Percentiles rank a stretch among this genome's conserved stretches.
Evolutionary conservation across 1,140 invertebrate genomes (phyloP).

Genomic region (Cyclargus thomasi): DNA sequence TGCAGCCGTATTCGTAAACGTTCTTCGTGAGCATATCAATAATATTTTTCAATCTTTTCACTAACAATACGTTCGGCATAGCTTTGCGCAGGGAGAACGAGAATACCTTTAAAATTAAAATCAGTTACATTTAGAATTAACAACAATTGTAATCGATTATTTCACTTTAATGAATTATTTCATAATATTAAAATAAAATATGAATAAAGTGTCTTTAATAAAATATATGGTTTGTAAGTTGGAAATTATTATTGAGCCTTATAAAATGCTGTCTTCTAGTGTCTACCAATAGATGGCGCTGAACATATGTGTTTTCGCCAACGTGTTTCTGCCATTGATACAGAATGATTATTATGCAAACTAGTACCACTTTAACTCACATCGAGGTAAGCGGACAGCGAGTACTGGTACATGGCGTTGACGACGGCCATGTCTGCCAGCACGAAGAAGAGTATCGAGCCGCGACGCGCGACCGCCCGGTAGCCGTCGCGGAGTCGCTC

Average conservation of each 20-base stretch:
- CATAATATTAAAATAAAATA: too few species aligned
- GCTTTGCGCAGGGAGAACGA: slow-evolving; percentile 85
- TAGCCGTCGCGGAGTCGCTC: slow-evolving; percentile 89
- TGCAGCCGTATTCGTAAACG: slow-evolving; percentile 92
- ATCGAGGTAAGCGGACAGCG: slow-evolving; percentile 85
- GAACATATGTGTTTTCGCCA: too few species aligned
- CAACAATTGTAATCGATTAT: too few species aligned
- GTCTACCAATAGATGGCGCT: too few species aligned
- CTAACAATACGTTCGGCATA: slow-evolving; percentile 82
- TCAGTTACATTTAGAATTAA: too few species aligned
- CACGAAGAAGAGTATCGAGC: slow-evolving; percentile 92
- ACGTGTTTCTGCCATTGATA: too few species aligned
- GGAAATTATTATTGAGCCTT: too few species aligned
- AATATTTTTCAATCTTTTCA: slow-evolving; percentile 85
- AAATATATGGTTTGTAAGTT: too few species aligned
- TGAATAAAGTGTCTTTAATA: too few species aligned
- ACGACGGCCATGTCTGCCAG: slow-evolving; percentile 89
- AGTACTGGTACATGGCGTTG: slow-evolving; percentile 95
- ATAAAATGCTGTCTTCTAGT: too few species aligned
- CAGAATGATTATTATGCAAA: too few species aligned
- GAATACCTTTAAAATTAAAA: slow-evolving; percentile 78
- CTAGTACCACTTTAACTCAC: slow-evolving; percentile 33
- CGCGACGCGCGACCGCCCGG: slow-evolving; percentile 85
- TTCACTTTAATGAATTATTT: too few species aligned
- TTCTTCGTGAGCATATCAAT: slow-evolving; percentile 89